Conservation (phyloP, 2,797 vertebrate genomes). For the Gouania willdenowi region DNA sequence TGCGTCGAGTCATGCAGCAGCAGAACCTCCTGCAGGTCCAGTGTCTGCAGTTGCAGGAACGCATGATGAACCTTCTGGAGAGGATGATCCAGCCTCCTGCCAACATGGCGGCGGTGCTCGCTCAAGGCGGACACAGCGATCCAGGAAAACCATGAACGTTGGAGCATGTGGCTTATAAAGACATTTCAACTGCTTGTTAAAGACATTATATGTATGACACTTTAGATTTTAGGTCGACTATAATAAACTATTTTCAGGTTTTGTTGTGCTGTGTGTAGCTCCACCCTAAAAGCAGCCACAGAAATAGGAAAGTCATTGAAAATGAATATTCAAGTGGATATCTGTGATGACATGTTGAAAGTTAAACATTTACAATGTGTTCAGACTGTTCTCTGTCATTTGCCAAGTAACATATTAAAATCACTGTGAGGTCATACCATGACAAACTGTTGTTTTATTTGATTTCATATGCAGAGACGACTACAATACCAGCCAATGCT, state of each 20-base stretch:
- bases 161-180: background rate
- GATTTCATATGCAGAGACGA: no score
- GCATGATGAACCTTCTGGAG: constrained; percentile 97
- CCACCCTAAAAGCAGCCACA: background rate
- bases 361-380: background rate
- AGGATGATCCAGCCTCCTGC: constrained; percentile 82
- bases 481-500: no score
- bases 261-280: background rate
- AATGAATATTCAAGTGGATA: background rate
- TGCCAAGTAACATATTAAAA: constrained; percentile 24
- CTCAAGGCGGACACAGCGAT: constrained; percentile 49
- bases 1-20: constrained; percentile 90
- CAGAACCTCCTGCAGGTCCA: constrained; percentile 96
- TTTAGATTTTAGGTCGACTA: constrained; percentile 9
- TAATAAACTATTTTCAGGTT: constrained; percentile 1
- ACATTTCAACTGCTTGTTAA: background rate
- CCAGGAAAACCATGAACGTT: constrained; percentile 47
- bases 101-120: constrained; percentile 29
- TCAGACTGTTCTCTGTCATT: constrained; percentile 20
- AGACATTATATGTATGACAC: constrained; percentile 11
- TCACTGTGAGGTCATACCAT: constrained; percentile 20
- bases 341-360: constrained; percentile 1
- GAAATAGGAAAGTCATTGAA: constrained; percentile 1
- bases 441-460: constrained; percentile 14
- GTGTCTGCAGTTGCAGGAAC: constrained; percentile 93